These are phyloP conservation scores for Noturus placidus DNA, from an alignment of 2,113 vertebrate species.

Conservation along the genomic window DNA sequence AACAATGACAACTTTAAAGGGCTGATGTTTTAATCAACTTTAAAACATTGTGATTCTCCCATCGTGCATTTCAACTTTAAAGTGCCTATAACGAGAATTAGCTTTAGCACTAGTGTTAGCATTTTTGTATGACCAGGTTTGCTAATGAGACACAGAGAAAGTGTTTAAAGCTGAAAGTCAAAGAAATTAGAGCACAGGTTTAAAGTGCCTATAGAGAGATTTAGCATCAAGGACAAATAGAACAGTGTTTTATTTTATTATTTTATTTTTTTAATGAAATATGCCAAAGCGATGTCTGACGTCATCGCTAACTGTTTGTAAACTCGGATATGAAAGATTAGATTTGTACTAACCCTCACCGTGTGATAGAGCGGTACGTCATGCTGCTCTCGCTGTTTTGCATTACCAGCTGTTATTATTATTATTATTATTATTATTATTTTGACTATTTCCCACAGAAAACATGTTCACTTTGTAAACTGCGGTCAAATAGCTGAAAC, in stretches of 20 bases:
- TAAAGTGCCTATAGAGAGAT: constrained; percentile 1
- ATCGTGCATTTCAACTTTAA: constrained; percentile 19
- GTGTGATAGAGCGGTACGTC: background rate
- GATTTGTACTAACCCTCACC: background rate
- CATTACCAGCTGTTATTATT: background rate
- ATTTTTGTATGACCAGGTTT: background rate
- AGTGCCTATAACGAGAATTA: background rate
- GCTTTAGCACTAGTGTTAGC: background rate
- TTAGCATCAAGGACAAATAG: background rate
- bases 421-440: background rate
- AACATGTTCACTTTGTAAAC: constrained; percentile 1
- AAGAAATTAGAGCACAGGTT: background rate
- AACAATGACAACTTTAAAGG: background rate
- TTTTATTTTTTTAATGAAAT: background rate
- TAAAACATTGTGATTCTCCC: background rate
- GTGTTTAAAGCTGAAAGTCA: background rate
- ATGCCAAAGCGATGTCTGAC: background rate
- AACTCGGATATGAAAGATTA: background rate
- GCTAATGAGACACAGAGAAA: background rate
- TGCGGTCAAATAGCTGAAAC: background rate
- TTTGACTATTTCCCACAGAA: background rate
- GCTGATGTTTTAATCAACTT: background rate
- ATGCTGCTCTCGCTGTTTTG: background rate
- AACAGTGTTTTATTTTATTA: background rate
- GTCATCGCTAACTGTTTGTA: background rate